These are phyloP conservation scores for Gryllus longicercus DNA, from an alignment of 2,888 invertebrate species.

Conservation along the genomic window DNA sequence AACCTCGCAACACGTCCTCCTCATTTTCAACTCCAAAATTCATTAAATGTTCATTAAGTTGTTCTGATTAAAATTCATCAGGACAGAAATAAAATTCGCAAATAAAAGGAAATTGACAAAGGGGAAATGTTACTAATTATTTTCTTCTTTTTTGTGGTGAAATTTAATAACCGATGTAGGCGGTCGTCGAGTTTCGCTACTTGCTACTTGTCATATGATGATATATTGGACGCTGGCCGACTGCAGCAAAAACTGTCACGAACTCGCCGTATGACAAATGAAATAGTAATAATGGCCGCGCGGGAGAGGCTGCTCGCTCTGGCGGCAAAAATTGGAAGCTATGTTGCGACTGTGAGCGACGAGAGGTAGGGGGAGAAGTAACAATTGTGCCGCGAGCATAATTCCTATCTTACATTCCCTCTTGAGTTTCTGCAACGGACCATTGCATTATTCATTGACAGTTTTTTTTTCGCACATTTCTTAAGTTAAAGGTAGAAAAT, in stretches of 20 bases:
- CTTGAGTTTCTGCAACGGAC: background rate
- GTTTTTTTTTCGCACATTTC: background rate
- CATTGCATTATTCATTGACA: background rate
- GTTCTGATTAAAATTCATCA: slow-evolving; percentile 17
- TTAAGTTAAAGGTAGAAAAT: background rate
- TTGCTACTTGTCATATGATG: slow-evolving; percentile 17
- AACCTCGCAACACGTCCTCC: slow-evolving; percentile 17
- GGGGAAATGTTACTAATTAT: slow-evolving; percentile 8
- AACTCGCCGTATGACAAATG: slow-evolving; percentile 17
- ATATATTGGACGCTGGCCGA: slow-evolving; percentile 3
- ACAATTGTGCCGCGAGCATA: background rate
- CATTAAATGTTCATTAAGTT: slow-evolving; percentile 17
- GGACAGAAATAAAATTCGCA: background rate
- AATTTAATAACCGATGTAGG: slow-evolving; percentile 10
- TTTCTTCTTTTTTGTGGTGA: slow-evolving; percentile 11
- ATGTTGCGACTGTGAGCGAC: background rate
- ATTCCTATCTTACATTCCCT: background rate
- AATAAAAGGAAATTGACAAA: slow-evolving; percentile 17
- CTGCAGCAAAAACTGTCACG: slow-evolving; percentile 7
- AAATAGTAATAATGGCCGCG: slow-evolving; percentile 1
- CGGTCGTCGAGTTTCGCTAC: slow-evolving; percentile 17
- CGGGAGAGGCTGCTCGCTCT: background rate
- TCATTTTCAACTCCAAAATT: slow-evolving; percentile 8
- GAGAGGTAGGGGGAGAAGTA: background rate
- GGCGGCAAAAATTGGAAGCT: background rate